A percentile compares a stretch with the other conserved stretches of the same genome.
phyloP scores from a whole-genome alignment of 2,113 vertebrate genomes.

The Microtus richardsoni region DNA sequence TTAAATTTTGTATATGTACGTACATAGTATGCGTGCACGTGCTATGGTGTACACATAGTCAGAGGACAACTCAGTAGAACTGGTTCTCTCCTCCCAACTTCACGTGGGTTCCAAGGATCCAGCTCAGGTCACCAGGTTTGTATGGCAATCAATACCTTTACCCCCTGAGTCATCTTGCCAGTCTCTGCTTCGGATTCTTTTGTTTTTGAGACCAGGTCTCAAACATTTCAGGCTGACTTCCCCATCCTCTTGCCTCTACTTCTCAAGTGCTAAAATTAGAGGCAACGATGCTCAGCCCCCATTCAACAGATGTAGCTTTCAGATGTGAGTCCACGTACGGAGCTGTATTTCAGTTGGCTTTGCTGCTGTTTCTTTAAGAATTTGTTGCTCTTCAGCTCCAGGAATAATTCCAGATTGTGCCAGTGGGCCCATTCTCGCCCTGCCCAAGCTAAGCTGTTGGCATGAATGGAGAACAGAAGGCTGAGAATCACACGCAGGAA shows the following conservation, averaged over 20 bases:
- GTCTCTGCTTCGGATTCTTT: neutral
- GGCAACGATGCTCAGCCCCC: no score
- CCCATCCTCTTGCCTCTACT: neutral
- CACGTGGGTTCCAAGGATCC: neutral
- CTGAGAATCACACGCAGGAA: neutral
- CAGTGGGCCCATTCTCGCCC: neutral
- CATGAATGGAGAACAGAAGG: slow-evolving; percentile 17
- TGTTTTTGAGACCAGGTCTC: neutral
- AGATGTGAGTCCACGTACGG: neutral
- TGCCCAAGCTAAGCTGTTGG: slow-evolving; percentile 10
- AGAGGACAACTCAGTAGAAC: neutral
- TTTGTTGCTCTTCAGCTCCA: neutral
- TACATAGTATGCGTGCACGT: neutral
- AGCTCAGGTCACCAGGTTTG: neutral
- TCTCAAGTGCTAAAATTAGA: neutral
- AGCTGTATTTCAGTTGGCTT: neutral
- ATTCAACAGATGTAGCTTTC: neutral
- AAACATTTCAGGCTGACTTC: neutral
- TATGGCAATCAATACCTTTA: neutral
- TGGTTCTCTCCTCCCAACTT: neutral
- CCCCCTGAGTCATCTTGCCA: neutral
- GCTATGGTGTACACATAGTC: neutral
- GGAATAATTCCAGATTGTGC: slow-evolving; percentile 4
- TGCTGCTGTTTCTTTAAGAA: slow-evolving; percentile 33
- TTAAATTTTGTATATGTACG: neutral